Evolutionary conservation across 2,113 vertebrate genomes (phyloP).

Genomic region (Astur gentilis): DNA sequence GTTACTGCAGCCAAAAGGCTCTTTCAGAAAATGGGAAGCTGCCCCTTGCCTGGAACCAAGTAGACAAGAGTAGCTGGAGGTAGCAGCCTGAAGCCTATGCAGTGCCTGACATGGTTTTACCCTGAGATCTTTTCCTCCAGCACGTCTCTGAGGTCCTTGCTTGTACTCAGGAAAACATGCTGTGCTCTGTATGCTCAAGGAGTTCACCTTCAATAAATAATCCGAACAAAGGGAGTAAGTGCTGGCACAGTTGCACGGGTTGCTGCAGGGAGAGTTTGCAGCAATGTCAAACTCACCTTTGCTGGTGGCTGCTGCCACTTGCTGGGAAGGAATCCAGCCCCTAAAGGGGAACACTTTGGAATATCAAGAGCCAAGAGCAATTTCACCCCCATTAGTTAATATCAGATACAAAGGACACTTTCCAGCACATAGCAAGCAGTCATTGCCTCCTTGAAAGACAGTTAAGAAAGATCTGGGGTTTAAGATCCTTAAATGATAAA

Average conservation of each 20-base stretch:
- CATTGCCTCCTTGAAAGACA: neutral
- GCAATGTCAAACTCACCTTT: slow-evolving; percentile 64
- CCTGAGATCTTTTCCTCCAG: neutral
- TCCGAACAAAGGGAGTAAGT: neutral
- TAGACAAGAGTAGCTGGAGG: neutral
- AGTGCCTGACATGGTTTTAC: neutral
- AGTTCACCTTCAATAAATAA: slow-evolving; percentile 55
- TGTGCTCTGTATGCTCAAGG: neutral
- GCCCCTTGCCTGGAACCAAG: neutral
- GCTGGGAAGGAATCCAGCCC: slow-evolving; percentile 55
- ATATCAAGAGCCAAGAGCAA: slow-evolving; percentile 23
- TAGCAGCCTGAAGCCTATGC: neutral
- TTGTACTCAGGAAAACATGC: neutral
- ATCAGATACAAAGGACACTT: slow-evolving; percentile 8
- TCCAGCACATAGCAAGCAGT: neutral
- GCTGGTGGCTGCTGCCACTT: slow-evolving; percentile 34
- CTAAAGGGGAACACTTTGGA: slow-evolving; percentile 16
- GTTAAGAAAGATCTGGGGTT: neutral
- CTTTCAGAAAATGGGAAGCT: neutral
- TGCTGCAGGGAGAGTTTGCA: slow-evolving; percentile 40
- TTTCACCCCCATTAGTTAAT: slow-evolving; percentile 50
- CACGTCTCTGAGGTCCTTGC: neutral
- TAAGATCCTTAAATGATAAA: neutral
- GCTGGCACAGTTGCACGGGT: slow-evolving; percentile 16
- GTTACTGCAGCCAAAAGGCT: neutral